These are phyloP conservation scores for Sarcophaga peregrina DNA, from an alignment of 1,140 invertebrate species.

Conservation along the genomic window DNA sequence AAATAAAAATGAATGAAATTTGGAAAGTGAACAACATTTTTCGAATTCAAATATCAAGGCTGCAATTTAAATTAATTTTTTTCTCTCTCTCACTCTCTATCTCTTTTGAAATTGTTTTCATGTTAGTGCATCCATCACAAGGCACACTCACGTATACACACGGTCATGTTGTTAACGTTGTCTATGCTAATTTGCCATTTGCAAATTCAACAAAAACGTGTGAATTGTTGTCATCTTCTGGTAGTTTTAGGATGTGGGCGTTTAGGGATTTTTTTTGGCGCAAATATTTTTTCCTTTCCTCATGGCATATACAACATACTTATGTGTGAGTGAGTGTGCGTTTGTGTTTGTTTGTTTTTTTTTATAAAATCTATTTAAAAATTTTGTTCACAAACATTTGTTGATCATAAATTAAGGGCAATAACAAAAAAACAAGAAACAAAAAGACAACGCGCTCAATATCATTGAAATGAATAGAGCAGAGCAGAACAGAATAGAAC, in stretches of 20 bases:
- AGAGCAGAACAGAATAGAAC: not conserved
- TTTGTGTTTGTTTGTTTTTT: not conserved
- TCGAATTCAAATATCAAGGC: constrained; percentile 26
- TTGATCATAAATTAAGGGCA: constrained; percentile 2
- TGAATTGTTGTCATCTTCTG: too few species aligned
- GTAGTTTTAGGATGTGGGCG: not conserved
- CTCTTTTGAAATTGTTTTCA: too few species aligned
- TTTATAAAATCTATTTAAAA: constrained; percentile 13
- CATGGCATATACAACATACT: too few species aligned
- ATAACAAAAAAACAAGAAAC: not conserved
- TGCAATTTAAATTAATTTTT: constrained; percentile 27
- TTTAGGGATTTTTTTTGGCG: not conserved
- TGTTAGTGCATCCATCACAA: too few species aligned
- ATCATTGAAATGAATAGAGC: not conserved
- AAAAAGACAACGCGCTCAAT: not conserved
- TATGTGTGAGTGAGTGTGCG: not conserved
- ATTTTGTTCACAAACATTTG: constrained; percentile 22
- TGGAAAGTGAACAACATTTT: not conserved
- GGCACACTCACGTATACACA: too few species aligned
- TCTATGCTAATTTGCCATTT: too few species aligned
- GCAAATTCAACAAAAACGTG: too few species aligned
- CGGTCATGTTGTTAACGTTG: too few species aligned
- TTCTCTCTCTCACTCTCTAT: not conserved
- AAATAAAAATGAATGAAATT: not conserved
- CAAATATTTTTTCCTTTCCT: not conserved